Evolutionary conservation across 2,888 invertebrate species (phyloP).

Genomic region (Trimorus sp.): DNA sequence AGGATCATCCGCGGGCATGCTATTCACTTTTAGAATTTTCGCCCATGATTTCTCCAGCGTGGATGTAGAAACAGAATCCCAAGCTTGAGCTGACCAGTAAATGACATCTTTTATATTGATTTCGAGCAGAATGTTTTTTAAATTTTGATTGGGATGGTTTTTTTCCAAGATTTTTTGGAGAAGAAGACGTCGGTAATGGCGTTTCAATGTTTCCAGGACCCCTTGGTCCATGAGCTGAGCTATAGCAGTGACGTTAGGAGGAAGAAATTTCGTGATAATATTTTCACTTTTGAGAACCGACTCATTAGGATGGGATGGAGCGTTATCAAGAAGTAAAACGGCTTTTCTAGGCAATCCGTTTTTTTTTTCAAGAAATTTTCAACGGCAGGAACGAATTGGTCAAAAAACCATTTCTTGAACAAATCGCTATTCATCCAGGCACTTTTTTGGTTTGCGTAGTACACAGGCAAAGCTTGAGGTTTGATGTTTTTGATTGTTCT

Average conservation of each 20-base stretch:
- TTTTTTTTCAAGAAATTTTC: conserved; percentile 47
- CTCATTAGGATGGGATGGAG: conserved; percentile 62
- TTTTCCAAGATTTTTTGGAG: conserved; percentile 56
- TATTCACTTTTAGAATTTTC: conserved; percentile 48
- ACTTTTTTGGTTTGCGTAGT: conserved; percentile 63
- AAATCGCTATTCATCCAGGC: conserved; percentile 64
- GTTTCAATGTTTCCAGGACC: conserved; percentile 67
- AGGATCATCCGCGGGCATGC: conserved; percentile 36
- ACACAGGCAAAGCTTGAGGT: conserved; percentile 60
- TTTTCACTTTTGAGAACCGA: conserved; percentile 40
- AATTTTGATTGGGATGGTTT: conserved; percentile 29
- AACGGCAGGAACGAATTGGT: conserved; percentile 57
- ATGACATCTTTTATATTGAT: conserved; percentile 62
- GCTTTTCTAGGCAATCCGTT: conserved; percentile 58
- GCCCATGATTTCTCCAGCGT: conserved; percentile 63
- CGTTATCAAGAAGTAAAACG: conserved; percentile 68
- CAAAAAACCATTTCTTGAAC: conserved; percentile 60
- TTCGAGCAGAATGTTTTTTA: conserved; percentile 56
- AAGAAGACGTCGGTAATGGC: conserved; percentile 64
- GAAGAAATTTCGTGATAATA: conserved; percentile 60
- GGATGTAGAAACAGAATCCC: conserved; percentile 59
- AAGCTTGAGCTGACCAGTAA: conserved; percentile 65
- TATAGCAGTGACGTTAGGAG: conserved; percentile 66
- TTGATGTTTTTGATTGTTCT: conserved; percentile 65
- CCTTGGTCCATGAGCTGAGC: conserved; percentile 69